Conservation (phyloP, 2,113 vertebrate species). For the Cryptotis parvus region DNA sequence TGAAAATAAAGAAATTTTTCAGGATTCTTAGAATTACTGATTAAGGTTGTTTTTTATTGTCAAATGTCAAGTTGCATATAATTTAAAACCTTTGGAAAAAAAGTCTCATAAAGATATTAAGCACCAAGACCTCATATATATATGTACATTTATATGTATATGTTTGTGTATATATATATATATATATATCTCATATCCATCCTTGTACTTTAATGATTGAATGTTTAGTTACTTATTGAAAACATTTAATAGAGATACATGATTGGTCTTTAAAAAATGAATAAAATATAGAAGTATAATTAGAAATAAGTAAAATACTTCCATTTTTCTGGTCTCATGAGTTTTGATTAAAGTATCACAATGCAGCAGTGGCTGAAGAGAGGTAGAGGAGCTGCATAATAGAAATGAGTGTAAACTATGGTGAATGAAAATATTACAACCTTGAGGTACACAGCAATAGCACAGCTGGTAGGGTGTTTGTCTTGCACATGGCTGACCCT, state of each 20-base stretch:
- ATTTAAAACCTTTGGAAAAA: background rate
- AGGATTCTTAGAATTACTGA: background rate
- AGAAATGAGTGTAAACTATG: background rate
- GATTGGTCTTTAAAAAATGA: background rate
- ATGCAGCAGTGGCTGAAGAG: background rate
- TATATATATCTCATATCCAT: background rate
- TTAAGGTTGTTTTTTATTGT: background rate
- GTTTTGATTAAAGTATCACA: background rate
- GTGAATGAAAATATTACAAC: background rate
- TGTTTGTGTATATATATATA: background rate
- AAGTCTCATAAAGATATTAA: background rate
- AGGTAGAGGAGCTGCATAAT: background rate
- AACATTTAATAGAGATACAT: background rate
- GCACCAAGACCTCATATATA: background rate
- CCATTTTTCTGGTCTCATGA: background rate
- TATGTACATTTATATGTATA: background rate
- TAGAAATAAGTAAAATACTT: background rate
- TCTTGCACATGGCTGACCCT: too few species aligned
- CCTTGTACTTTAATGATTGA: background rate
- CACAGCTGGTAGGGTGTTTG: too few species aligned
- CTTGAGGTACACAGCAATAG: too few species aligned
- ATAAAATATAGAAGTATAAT: background rate
- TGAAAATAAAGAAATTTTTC: constrained; percentile 23
- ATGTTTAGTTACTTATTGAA: background rate
- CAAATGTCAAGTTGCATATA: background rate